Percentiles rank a stretch among this genome's conserved stretches.
phyloP scores from a whole-genome alignment of 2,888 invertebrate genomes.

The Brachyptera putata region DNA sequence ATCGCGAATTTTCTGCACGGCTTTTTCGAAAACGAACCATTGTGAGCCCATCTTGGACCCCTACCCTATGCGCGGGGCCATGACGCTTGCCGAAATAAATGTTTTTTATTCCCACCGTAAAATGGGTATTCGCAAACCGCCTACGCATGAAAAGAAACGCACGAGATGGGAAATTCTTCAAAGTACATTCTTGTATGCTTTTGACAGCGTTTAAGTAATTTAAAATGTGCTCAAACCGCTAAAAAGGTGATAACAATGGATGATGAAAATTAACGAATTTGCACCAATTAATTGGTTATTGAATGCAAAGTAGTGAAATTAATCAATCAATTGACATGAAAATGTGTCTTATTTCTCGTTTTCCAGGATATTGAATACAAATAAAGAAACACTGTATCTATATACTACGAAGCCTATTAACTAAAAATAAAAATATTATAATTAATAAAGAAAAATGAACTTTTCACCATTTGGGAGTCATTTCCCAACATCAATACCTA shows the following conservation, averaged over 20 bases:
- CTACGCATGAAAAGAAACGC: background rate
- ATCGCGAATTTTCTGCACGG: conserved; percentile 30
- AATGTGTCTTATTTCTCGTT: no score
- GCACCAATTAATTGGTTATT: no score
- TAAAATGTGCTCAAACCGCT: background rate
- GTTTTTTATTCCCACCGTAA: conserved; percentile 10
- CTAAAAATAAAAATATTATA: no score
- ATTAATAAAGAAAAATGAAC: no score
- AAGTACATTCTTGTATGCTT: background rate
- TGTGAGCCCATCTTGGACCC: conserved; percentile 34
- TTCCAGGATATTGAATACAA: no score
- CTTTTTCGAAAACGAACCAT: conserved; percentile 33
- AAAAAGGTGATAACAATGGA: background rate
- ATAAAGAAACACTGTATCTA: no score
- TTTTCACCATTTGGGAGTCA: conserved; percentile 81
- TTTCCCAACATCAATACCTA: conserved; percentile 71
- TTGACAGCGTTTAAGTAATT: background rate
- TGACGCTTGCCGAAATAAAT: conserved; percentile 32
- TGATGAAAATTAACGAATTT: background rate
- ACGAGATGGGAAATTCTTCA: conserved; percentile 10
- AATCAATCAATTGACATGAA: no score
- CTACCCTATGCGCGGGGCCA: conserved; percentile 33
- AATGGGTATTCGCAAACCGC: background rate
- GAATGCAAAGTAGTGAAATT: no score
- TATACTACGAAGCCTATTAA: no score